Percentiles rank a stretch among this genome's conserved stretches.
These are phyloP conservation scores for Clupea harengus DNA, from an alignment of 2,113 vertebrate species.

Conservation along the genomic window DNA sequence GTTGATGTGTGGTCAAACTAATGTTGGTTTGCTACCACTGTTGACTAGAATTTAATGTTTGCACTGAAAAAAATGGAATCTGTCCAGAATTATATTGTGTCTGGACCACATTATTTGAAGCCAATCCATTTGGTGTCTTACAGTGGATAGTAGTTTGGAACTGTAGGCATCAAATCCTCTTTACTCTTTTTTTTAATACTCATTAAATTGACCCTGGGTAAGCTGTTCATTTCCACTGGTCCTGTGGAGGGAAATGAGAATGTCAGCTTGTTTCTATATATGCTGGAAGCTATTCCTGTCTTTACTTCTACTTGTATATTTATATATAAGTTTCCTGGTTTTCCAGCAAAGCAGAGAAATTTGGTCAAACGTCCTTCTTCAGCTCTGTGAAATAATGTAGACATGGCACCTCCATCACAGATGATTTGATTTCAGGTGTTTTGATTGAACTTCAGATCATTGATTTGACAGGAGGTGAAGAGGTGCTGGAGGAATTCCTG, in stretches of 20 bases:
- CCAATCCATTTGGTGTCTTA: not conserved
- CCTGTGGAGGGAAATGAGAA: not conserved
- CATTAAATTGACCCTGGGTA: not conserved
- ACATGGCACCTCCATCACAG: not conserved
- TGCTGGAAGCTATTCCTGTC: not conserved
- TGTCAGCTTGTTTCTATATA: not conserved
- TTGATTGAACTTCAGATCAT: not conserved
- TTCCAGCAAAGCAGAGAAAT: not conserved
- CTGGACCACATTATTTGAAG: not conserved
- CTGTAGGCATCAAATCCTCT: not conserved
- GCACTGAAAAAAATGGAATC: not conserved
- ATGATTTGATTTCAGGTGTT: not conserved
- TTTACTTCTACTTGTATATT: not conserved
- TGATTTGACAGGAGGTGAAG: constrained; percentile 3
- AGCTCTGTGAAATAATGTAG: not conserved
- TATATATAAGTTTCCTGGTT: not conserved
- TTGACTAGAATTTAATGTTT: not conserved
- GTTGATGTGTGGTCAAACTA: not conserved
- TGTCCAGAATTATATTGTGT: not conserved
- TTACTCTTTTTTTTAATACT: not conserved
- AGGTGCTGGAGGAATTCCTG: not conserved
- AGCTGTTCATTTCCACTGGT: not conserved
- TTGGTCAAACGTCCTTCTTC: not conserved
- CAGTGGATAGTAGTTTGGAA: not conserved
- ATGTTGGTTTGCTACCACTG: too few relatives aligned